phyloP scores from a whole-genome alignment of 2,888 invertebrate genomes.

The Geotrupes spiniger region DNA sequence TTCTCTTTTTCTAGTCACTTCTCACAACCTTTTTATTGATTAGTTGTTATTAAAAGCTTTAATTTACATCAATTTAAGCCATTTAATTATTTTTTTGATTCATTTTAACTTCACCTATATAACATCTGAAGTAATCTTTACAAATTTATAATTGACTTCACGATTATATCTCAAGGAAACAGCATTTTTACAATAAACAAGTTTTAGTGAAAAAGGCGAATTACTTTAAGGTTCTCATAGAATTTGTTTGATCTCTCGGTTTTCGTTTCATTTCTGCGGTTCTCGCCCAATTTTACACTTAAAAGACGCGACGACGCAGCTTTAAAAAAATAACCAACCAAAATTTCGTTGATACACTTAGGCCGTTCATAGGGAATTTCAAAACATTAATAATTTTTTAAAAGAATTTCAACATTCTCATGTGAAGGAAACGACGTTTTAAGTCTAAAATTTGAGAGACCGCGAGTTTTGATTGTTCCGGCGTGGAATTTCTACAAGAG shows the following conservation, averaged over 20 bases:
- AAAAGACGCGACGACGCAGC: no score
- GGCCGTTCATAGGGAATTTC: no score
- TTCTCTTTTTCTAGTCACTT: constrained; percentile 31
- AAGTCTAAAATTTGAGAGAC: no score
- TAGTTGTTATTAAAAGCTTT: constrained; percentile 29
- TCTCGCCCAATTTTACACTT: neutral
- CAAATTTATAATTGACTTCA: constrained; percentile 29
- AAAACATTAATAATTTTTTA: no score
- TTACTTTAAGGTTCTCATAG: no score
- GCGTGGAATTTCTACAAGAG: no score
- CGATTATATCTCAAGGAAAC: constrained; percentile 20
- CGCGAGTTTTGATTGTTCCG: no score
- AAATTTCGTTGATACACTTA: no score
- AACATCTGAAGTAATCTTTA: constrained; percentile 6
- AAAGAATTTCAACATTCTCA: no score
- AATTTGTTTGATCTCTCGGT: neutral
- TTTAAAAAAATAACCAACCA: no score
- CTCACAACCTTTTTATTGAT: constrained; percentile 48
- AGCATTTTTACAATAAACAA: neutral
- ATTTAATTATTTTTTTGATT: constrained; percentile 5
- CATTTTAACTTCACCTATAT: constrained; percentile 8
- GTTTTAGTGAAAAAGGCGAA: constrained; percentile 6
- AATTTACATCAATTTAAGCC: constrained; percentile 20
- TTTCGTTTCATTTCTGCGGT: neutral
- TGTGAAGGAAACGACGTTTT: no score